These are phyloP conservation scores for Lateolabrax maculatus DNA, from an alignment of 2,797 vertebrate species.

Conservation along the genomic window DNA sequence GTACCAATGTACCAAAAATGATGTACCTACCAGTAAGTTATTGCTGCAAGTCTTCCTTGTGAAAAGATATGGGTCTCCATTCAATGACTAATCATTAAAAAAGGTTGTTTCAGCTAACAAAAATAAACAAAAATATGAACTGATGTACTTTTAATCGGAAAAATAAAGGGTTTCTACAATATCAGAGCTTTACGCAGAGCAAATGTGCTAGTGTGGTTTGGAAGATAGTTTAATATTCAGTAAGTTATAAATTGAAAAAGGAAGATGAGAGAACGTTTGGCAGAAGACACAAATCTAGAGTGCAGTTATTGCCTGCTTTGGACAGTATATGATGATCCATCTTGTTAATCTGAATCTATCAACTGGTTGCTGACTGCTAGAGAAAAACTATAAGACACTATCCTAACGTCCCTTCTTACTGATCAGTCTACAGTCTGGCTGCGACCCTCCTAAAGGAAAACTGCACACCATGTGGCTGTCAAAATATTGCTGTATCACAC, in stretches of 20 bases:
- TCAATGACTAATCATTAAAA: not conserved
- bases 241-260: not conserved
- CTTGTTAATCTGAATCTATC: conserved; percentile 4
- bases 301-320: conserved; percentile 5
- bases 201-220: not conserved
- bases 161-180: not conserved
- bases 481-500: conserved; percentile 42
- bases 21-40: not conserved
- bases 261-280: not conserved
- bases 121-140: conserved; percentile 1
- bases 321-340: conserved; percentile 10
- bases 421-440: conserved; percentile 25
- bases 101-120: conserved; percentile 2
- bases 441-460: conserved; percentile 11
- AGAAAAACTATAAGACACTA: not conserved
- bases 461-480: conserved; percentile 31
- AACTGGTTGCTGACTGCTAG: conserved; percentile 12
- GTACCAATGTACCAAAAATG: not conserved
- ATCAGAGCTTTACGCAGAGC: not conserved
- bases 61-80: conserved; percentile 1
- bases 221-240: conserved; percentile 17
- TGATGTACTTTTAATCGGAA: not conserved
- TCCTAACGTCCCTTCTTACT: conserved; percentile 8
- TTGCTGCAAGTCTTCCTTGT: not conserved
- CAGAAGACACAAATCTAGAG: conserved; percentile 1